Base-by-base conservation (phyloP, 2,797 vertebrate species). In the Myotis daubentonii region DNA sequence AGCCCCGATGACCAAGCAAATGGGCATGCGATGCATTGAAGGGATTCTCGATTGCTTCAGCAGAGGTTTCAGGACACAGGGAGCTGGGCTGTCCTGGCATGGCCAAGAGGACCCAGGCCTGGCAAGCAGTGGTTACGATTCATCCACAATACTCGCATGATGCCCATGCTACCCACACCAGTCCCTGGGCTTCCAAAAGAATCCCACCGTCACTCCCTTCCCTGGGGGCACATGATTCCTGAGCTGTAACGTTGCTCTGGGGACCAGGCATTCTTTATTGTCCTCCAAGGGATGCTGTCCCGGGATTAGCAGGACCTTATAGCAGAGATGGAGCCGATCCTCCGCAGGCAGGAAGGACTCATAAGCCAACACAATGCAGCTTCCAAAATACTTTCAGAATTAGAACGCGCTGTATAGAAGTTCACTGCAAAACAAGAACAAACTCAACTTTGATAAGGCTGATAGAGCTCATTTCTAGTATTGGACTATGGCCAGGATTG, bases 371-470 rank as follows among this genome's bases (percentile, higher is more conserved):
- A 51, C 5, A 28, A 41, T 8, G 7, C 38, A 25, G 38, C 25
- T 53, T 66, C 71, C 66, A 66, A 36, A 91, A 91, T 53, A 51
- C 30, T 44, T 72, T 17, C 11, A 47, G 51, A 94, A 38, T 28
- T 55, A 53, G 53, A 89, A 51, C 5, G 78, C 65, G 16, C 6
- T 47, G 0, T 53, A 13, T 28, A 44, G 28, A 94, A 60, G 33
- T 41, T 44, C 53, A 79, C 3, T 62, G n/a, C 0, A 72, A 51
- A 88, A 23, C 13, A 47, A 13, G 1, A 93, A 53, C 3, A 47
- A 13, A 79, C 11, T 55, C 53, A 62, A 53, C 5, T 71, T 33
- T 6, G 62, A 3, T 6, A 44, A 82, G 51, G 36, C 20, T 33
- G 25, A 49, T 25, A 1, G 0, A 68, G 8, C 25, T 80, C 47